Evolutionary conservation across 2,888 invertebrate genomes (phyloP), one percentile per base, ranked within the genome.

Genomic region (Leucoma salicis): DNA sequence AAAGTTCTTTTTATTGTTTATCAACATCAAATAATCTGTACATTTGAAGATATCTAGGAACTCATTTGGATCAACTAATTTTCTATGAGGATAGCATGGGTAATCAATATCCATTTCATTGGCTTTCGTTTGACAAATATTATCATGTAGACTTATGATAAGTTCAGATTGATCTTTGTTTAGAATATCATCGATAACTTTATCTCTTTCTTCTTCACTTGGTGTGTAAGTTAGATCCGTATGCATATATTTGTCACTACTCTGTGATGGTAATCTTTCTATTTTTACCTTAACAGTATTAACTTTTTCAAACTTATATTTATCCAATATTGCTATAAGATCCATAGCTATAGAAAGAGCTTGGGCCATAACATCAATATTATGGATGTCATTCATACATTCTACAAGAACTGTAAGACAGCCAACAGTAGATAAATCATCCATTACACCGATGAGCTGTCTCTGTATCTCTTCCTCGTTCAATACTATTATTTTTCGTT

Each of bases 401-500:
- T 86, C 78, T 6, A 93, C 67, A 10, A 95, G 76, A 6, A 93
- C 92, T n/a, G 92, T 92, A 21, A 95, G 83, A 62, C 94, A 94
- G 0, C 93, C 93, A 39, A 90, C 91, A n/a, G 85, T 78, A 3
- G 93, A 92, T 25, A 95, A 66, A 51, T 92, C 91, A 1, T 90
- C 83, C 35, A 95, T 73, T 1, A 93, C 91, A 65, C 91, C 92
- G 13, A 88, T 82, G 3, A 95, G 78, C 34, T 94, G 84, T 36
- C 78, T 83, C 50, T 85, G 79, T 29, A 93, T 91, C 75, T 94
- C 94, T 2, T 70, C 76, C 33, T 92, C 91, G 8, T 92, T 92
- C 28, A 95, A 74, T 0, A 91, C 90, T 2, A 95, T 91, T 32
- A 95, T 95, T 76, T 94, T 95, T 46, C 92, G 91, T 35, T 93